Evolutionary conservation across 2,888 invertebrate species (phyloP), one percentile per base, ranked within the genome.

Genomic region (Polymixis flavicincta): DNA sequence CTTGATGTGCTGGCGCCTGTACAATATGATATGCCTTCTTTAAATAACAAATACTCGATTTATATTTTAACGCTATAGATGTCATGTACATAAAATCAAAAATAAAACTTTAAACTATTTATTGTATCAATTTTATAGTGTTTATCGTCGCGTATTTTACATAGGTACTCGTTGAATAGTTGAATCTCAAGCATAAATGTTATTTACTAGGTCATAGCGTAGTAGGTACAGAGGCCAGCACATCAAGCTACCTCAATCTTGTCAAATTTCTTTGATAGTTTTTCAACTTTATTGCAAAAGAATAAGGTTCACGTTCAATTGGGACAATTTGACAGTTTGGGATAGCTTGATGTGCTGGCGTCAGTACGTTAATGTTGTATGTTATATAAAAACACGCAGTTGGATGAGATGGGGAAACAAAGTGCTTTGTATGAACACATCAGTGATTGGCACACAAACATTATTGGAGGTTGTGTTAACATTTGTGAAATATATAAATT

Each of bases 391-490:
- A 77, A 64, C 70, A 71, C 74, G 52, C 55, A 73, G 63, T 48
- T 52, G 37, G 37, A 54, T 52, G 57, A 69, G 55, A 78, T 63
- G 76, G 77, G 77, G 71, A 69, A 68, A 80, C 67, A 70, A 70
- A 84, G 80, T 76, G 81, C 81, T 86, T 83, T 76, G 76, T 82
- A 71, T 71, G 52, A 55, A 83, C 77, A 76, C 71, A 75, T 70
- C 67, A 81, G 78, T 64, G 77, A 84, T 85, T 83, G 85, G 84
- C 85, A 86, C 85, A 86, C 45, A 77, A 59, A 85, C 70, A 79
- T 84, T 76, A 83, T 88, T 87, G 81, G 76, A 80, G 91, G 90
- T 91, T 90, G 91, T 91, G 90, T 90, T 85, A 82, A 84, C 85
- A 85, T 88, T 86, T 90, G 85, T 84, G 85, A 87, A 89, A 85